phyloP scores from a whole-genome alignment of 1,140 invertebrate species.

The Hormaphis cornu region DNA sequence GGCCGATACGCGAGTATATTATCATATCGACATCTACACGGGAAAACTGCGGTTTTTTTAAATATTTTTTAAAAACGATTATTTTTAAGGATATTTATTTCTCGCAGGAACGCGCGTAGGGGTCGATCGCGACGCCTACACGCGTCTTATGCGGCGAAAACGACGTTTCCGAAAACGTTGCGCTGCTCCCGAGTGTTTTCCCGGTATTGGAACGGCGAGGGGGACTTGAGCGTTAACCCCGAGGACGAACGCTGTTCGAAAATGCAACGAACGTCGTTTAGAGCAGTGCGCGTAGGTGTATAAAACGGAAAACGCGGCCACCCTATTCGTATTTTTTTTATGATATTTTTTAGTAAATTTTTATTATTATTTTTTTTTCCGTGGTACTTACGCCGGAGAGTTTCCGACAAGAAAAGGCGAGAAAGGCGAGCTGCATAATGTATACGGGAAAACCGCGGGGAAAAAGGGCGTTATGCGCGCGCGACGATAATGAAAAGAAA shows the following conservation, averaged over 20 bases:
- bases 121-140: no score
- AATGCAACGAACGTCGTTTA: conserved; percentile 27
- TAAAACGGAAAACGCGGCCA: not conserved
- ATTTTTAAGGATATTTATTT: no score
- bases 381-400: not conserved
- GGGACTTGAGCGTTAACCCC: no score
- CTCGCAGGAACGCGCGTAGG: no score
- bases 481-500: conserved; percentile 30
- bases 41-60: no score
- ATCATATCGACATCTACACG: no score
- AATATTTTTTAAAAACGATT: no score
- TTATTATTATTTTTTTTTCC: not conserved
- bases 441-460: conserved; percentile 1
- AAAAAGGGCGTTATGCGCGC: not conserved
- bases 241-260: conserved; percentile 8
- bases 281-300: not conserved
- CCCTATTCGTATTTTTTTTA: not conserved
- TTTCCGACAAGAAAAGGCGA: not conserved
- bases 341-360: not conserved
- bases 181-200: no score
- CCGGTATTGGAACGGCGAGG: no score
- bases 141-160: no score
- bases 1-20: no score
- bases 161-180: no score
- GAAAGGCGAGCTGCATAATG: not conserved